Conservation (phyloP, 1,140 invertebrate genomes). For the Macrobrachium rosenbergii region DNA sequence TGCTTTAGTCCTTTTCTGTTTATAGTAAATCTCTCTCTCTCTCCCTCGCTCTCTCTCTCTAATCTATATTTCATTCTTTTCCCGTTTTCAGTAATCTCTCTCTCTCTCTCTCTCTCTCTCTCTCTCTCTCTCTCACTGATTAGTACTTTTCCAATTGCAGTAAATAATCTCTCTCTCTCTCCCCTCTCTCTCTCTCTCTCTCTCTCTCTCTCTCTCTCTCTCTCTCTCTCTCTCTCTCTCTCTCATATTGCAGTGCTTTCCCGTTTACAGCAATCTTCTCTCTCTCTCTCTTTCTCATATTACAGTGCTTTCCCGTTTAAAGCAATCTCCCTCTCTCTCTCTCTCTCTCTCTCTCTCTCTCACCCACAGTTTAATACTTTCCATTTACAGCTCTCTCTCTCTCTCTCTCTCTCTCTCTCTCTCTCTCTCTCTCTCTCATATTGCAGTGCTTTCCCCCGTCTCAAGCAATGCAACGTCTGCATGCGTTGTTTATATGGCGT, state of each 20-base stretch:
- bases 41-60: neutral
- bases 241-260: too few species aligned
- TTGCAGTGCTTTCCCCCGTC: neutral
- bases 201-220: neutral
- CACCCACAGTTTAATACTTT: neutral
- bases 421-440: neutral
- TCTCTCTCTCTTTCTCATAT: too few species aligned
- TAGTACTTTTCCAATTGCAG: too few species aligned
- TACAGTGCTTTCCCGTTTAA: too few species aligned
- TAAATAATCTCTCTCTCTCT: neutral
- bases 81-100: too few species aligned
- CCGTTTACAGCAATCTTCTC: too few species aligned
- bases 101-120: neutral
- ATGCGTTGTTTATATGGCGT: too few species aligned
- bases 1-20: too few species aligned
- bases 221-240: neutral
- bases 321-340: neutral
- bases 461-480: neutral
- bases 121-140: neutral
- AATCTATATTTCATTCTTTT: too few species aligned
- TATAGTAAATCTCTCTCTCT: too few species aligned
- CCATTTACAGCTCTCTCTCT: neutral
- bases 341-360: constrained; percentile 5
- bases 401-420: neutral
- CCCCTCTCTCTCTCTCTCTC: neutral